A percentile compares a stretch with the other conserved stretches of the same genome.
phyloP scores from a whole-genome alignment of 92 coral and sea anemone species.

The Epizoanthus illoricatus region DNA sequence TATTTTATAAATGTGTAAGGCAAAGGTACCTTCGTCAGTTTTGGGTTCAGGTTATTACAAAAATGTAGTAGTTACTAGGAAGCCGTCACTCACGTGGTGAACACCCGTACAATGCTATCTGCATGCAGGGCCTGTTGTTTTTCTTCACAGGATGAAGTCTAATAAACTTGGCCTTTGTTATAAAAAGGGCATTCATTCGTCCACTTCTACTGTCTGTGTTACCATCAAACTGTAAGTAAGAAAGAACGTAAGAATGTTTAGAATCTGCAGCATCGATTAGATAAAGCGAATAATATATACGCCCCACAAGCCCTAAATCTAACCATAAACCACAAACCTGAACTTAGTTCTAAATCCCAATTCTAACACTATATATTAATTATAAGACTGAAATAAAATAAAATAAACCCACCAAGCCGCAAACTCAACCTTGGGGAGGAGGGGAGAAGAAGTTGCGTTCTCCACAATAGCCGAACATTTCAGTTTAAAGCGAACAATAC shows the following conservation, averaged over 20 bases:
- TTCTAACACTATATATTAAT: too few relatives aligned
- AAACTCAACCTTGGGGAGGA: too few relatives aligned
- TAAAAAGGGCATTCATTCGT: not conserved
- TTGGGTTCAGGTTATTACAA: not conserved
- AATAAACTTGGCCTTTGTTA: not conserved
- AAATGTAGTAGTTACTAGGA: too few relatives aligned
- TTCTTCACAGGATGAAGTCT: conserved; percentile 6
- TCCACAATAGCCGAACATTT: too few relatives aligned
- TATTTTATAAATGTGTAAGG: not conserved
- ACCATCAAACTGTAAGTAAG: not conserved
- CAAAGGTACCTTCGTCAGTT: not conserved
- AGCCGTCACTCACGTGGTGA: not conserved
- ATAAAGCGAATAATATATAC: too few relatives aligned
- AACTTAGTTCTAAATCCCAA: too few relatives aligned
- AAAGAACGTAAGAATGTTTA: not conserved
- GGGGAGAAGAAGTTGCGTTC: too few relatives aligned
- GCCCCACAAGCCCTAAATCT: too few relatives aligned
- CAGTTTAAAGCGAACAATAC: too few relatives aligned
- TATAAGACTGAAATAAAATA: too few relatives aligned
- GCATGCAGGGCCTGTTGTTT: not conserved
- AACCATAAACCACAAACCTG: too few relatives aligned
- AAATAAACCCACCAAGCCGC: too few relatives aligned
- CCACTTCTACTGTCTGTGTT: not conserved
- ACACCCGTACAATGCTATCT: conserved; percentile 6
- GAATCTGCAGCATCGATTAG: not conserved